Evolutionary conservation across 2,113 vertebrate species (phyloP).

Genomic region (Eulacestoma nigropectus): DNA sequence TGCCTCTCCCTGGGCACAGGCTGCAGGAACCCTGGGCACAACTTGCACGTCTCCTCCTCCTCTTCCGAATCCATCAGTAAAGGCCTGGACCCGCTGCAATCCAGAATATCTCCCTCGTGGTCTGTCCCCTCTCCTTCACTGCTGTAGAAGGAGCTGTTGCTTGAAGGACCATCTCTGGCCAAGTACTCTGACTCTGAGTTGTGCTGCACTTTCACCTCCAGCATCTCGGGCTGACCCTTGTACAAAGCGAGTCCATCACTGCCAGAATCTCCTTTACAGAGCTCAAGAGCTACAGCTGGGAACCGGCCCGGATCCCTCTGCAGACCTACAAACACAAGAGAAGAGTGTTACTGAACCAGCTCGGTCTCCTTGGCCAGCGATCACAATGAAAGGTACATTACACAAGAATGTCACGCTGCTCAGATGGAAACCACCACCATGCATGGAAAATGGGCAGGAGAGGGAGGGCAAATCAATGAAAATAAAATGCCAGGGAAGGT

Average conservation of each 20-base stretch:
- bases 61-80: conserved; percentile 92
- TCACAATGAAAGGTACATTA: not conserved
- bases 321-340: conserved; percentile 66
- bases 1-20: not conserved
- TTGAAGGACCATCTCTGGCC: conserved; percentile 69
- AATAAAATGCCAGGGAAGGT: conserved; percentile 18
- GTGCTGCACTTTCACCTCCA: conserved; percentile 36
- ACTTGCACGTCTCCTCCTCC: conserved; percentile 76
- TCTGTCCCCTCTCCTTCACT: conserved; percentile 87
- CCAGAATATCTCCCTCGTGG: conserved; percentile 74
- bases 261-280: conserved; percentile 10
- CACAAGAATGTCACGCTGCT: not conserved
- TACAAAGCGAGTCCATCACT: conserved; percentile 24
- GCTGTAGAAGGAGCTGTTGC: conserved; percentile 86
- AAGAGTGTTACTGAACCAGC: conserved; percentile 23
- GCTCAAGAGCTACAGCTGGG: conserved; percentile 49
- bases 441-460: conserved; percentile 58
- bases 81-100: conserved; percentile 89
- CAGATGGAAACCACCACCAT: conserved; percentile 39
- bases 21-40: not conserved
- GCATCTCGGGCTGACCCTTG: not conserved
- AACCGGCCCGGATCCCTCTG: conserved; percentile 56
- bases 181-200: conserved; percentile 59
- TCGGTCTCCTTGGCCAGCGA: not conserved
- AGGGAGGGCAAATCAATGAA: not conserved